Evolutionary conservation across 1,140 invertebrate genomes (phyloP), one percentile per base, ranked within the genome.

Genomic region (Magallana gigas): DNA sequence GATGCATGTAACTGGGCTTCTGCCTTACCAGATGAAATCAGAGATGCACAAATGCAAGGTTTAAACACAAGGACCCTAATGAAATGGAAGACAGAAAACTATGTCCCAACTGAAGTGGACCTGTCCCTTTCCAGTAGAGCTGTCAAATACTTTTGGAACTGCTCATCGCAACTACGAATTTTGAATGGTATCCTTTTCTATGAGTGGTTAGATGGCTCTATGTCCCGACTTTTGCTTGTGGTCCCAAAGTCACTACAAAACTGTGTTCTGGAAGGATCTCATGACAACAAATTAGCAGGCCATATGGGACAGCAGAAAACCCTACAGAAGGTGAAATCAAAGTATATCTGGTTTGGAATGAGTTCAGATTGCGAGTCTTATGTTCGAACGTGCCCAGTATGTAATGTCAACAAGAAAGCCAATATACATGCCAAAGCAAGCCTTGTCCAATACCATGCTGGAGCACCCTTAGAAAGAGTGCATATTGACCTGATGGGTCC

Each of bases 271-370:
- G 8, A 57, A 9, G 14, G 57, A 12, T 81, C 23, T 16, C 87
- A 85, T 68, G 84, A 85, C 57, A 8, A n/a, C 6, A 62, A 57
- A 29, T 48, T 16, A 23, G 76, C 84, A 8, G 59, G 87, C 3
- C 87, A 88, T 58, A 12, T 85, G 18, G 84, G 84, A 16, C 62
- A 88, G 81, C 23, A 76, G 56, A 87, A 87, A 68, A 88, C 83
- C 0, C 8, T 84, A 18, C 59, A 83, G n/a, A 57, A 36, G 48
- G 18, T 85, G 18, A 84, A 58, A 84, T 12, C n/a, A 59, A 16
- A 16, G 83, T 36, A 12, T 2, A 29, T 11, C 11, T 14, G 16
- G 57, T 56, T 59, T n/a, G 11, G 11, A 23, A 23, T 23, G 23
- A 23, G 23, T 23, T 23, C 23, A 48, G 83, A 84, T 84, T 23